A percentile compares a stretch with the other conserved stretches of the same genome.
These are phyloP conservation scores for Eledona agricola DNA, from an alignment of 2,888 invertebrate genomes.

Conservation along the genomic window DNA sequence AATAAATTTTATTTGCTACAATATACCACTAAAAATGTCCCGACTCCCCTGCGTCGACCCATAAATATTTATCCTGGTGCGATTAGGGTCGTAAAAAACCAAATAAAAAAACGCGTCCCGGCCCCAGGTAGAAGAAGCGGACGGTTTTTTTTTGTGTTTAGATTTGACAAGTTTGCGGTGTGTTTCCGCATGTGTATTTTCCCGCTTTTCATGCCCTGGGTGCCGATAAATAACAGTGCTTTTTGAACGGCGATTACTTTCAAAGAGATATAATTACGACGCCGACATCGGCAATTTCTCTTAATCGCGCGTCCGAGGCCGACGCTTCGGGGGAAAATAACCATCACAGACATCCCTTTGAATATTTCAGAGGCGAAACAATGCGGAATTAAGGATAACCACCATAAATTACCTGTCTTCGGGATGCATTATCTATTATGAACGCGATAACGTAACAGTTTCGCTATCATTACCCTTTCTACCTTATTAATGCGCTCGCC, in stretches of 20 bases:
- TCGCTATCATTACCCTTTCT: constrained; percentile 8
- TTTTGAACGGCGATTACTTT: constrained; percentile 3
- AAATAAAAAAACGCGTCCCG: constrained; percentile 32
- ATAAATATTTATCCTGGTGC: constrained; percentile 49
- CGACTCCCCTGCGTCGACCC: constrained; percentile 37
- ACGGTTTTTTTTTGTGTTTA: neutral
- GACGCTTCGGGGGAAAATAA: constrained; percentile 5
- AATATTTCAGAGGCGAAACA: constrained; percentile 21
- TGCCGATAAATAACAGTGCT: constrained; percentile 11
- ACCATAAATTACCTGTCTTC: constrained; percentile 20
- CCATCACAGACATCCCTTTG: constrained; percentile 9
- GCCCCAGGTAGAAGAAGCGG: constrained; percentile 34
- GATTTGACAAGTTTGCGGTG: too few species aligned
- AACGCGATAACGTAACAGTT: constrained; percentile 16
- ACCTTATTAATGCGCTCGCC: constrained; percentile 11
- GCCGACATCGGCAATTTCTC: neutral
- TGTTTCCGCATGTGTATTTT: too few species aligned
- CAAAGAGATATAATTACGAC: constrained; percentile 11
- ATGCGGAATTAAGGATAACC: constrained; percentile 22
- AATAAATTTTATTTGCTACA: constrained; percentile 49
- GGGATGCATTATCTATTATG: constrained; percentile 16
- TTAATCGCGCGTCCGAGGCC: constrained; percentile 2
- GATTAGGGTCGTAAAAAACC: constrained; percentile 36
- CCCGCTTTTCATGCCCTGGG: constrained; percentile 10
- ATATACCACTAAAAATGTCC: constrained; percentile 39